These are phyloP conservation scores for Smutsia gigantea DNA, from an alignment of 2,797 vertebrate species.

Conservation along the genomic window DNA sequence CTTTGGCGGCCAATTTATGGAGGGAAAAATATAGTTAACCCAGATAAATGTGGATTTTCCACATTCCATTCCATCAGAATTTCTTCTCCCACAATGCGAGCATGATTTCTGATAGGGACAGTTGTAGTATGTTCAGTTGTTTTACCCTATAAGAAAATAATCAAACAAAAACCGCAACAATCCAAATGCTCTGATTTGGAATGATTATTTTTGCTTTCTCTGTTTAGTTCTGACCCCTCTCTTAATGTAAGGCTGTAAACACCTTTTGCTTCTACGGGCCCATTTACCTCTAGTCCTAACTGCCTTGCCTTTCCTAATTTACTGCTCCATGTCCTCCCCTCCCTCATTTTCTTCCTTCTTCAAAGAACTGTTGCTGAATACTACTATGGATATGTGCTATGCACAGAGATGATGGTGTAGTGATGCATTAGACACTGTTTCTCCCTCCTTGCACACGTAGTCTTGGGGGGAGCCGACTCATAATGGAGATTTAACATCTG, in stretches of 20 bases:
- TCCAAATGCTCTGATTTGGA: neutral
- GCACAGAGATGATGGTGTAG: neutral
- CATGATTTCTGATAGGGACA: neutral
- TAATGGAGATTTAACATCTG: neutral
- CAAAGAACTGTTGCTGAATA: neutral
- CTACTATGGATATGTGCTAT: neutral
- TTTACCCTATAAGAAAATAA: neutral
- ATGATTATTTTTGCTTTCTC: neutral
- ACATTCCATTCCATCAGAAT: neutral
- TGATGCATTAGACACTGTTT: no score
- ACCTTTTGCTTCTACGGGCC: neutral
- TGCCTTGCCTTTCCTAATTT: neutral
- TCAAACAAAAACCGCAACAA: neutral
- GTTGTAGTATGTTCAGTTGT: neutral
- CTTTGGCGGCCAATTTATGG: neutral
- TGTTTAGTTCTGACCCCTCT: neutral
- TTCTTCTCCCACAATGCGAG: neutral
- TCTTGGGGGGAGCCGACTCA: no score
- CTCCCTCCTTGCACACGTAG: accelerated
- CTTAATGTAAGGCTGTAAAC: neutral
- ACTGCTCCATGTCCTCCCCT: neutral
- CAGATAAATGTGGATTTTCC: neutral
- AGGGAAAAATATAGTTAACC: neutral
- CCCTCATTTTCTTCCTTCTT: neutral
- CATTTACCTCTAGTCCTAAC: neutral